A percentile compares a stretch with the other conserved stretches of the same genome.
Evolutionary conservation across 2,113 vertebrate genomes (phyloP).

Genomic region (Bubalus kerabau): DNA sequence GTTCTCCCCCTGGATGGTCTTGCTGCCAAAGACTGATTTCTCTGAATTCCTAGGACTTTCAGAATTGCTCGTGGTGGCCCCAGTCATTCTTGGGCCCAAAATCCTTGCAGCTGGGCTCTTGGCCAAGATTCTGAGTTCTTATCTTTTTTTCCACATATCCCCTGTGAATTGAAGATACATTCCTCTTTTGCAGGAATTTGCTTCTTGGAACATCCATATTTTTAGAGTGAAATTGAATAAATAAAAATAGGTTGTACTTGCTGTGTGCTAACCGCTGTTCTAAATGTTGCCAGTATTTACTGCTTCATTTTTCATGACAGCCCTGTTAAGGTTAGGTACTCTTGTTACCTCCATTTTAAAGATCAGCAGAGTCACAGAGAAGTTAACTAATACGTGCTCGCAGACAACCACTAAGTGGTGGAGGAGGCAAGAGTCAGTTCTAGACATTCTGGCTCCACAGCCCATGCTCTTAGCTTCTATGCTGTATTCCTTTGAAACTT

Average conservation of each 20-base stretch:
- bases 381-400: not conserved
- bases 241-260: not conserved
- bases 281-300: not conserved
- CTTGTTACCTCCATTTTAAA: not conserved
- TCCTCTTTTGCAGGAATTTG: constrained; percentile 3
- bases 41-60: not conserved
- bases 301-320: not conserved
- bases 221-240: not conserved
- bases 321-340: not conserved
- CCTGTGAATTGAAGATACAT: constrained; percentile 25
- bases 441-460: not conserved
- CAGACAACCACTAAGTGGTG: not conserved
- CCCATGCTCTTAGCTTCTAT: not conserved
- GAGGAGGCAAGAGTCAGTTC: not conserved
- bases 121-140: constrained; percentile 8
- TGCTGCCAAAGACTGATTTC: not conserved
- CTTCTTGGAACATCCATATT: not conserved
- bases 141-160: not conserved
- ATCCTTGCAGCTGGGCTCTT: not conserved
- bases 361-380: constrained; percentile 5
- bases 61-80: not conserved
- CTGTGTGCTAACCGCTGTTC: not conserved
- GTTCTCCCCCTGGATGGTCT: not conserved
- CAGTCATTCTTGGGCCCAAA: not conserved
- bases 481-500: not conserved